These are phyloP conservation scores for Tineola bisselliella DNA, from an alignment of 2,888 invertebrate genomes.

Conservation along the genomic window DNA sequence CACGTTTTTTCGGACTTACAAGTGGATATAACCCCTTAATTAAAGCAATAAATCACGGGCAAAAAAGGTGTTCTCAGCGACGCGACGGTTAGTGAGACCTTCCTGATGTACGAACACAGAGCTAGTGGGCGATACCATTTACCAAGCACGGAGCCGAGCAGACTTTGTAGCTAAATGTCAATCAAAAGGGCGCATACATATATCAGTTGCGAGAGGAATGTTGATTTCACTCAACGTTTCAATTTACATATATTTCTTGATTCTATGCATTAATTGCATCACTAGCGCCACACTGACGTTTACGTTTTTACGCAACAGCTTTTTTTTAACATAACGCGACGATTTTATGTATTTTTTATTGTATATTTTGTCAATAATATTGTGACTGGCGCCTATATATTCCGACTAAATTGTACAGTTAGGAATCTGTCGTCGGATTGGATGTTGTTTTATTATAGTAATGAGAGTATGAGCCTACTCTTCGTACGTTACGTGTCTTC, in stretches of 20 bases:
- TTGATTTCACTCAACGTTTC: slow-evolving; percentile 12
- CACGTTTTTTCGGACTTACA: too few species aligned
- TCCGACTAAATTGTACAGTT: slow-evolving; percentile 41
- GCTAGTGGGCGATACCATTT: slow-evolving; percentile 15
- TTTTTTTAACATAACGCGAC: slow-evolving; percentile 30
- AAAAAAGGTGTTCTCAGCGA: slow-evolving; percentile 12
- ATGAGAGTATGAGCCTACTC: too few species aligned
- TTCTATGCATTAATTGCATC: slow-evolving; percentile 32
- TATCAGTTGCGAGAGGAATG: slow-evolving; percentile 5
- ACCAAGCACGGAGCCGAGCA: neutral
- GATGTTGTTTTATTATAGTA: too few species aligned
- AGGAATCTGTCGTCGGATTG: slow-evolving; percentile 43
- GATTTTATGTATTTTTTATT: slow-evolving; percentile 26
- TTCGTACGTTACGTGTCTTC: too few species aligned
- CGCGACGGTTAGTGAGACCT: slow-evolving; percentile 18
- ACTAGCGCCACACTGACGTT: slow-evolving; percentile 28
- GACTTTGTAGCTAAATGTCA: slow-evolving; percentile 15
- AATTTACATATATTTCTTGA: slow-evolving; percentile 15
- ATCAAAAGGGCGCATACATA: slow-evolving; percentile 10
- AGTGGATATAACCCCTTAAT: too few species aligned
- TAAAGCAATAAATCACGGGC: slow-evolving; percentile 23
- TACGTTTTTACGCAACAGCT: neutral
- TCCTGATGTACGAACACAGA: slow-evolving; percentile 27
- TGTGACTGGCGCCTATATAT: slow-evolving; percentile 27
- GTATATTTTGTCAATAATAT: slow-evolving; percentile 43